Conservation (phyloP, 23 tunicate genomes). For the Trididemnum miniatum region DNA sequence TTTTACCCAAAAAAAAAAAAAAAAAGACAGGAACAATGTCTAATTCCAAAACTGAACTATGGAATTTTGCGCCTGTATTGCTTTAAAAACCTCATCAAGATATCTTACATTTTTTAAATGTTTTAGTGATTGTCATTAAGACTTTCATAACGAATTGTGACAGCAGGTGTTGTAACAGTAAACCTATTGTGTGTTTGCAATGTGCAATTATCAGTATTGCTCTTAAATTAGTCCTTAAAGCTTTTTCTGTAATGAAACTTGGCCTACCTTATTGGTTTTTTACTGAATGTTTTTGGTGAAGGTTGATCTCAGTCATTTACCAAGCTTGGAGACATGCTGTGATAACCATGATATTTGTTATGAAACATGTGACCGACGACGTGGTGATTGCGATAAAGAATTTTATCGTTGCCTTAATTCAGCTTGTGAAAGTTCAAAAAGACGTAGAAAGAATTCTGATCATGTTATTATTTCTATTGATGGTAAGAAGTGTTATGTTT, state of each 20-base stretch:
- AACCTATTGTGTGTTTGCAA: no score
- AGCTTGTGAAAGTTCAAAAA: constrained; percentile 9
- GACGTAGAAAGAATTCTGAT: neutral
- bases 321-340: constrained; percentile 25
- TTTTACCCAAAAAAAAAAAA: no score
- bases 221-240: no score
- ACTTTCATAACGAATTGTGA: neutral
- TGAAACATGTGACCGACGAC: constrained; percentile 1
- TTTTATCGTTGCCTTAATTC: constrained; percentile 12
- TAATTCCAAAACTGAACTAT: no score
- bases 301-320: constrained; percentile 36
- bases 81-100: no score
- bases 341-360: constrained; percentile 46
- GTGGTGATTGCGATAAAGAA: constrained; percentile 12
- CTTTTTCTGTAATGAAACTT: no score
- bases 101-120: no score
- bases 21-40: no score
- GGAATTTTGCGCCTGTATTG: no score
- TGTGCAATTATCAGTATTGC: no score
- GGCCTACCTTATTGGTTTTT: no score
- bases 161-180: no score
- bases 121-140: neutral
- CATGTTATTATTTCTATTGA: neutral
- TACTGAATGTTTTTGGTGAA: neutral
- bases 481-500: neutral